Conservation (phyloP, 2,888 invertebrate species). For the Prosopocoilus inquinatus region DNA sequence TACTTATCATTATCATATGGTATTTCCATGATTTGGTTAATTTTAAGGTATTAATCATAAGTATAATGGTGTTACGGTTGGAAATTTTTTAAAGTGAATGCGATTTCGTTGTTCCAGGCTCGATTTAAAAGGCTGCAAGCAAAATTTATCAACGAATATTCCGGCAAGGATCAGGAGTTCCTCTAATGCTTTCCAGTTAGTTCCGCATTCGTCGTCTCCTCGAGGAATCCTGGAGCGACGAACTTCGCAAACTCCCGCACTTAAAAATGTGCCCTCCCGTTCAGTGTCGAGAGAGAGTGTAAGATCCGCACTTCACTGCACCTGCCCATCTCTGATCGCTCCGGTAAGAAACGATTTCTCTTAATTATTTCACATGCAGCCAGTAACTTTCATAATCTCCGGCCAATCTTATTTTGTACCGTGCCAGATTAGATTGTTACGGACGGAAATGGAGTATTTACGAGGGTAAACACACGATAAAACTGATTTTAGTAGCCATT, state of each 20-base stretch:
- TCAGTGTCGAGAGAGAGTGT: conserved; percentile 83
- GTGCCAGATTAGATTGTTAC: too few relatives aligned
- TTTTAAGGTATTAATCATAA: too few relatives aligned
- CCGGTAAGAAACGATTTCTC: conserved; percentile 42
- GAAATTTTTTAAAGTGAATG: too few relatives aligned
- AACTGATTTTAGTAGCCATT: too few relatives aligned
- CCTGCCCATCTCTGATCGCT: conserved; percentile 57
- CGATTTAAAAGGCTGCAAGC: conserved; percentile 52
- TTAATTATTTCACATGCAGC: too few relatives aligned
- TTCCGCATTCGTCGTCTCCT: conserved; percentile 61
- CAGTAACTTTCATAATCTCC: too few relatives aligned
- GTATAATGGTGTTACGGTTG: too few relatives aligned
- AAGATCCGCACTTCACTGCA: conserved; percentile 68
- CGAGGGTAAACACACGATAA: too few relatives aligned
- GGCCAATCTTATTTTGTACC: too few relatives aligned
- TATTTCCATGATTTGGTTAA: too few relatives aligned
- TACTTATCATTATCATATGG: too few relatives aligned
- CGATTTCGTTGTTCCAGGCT: conserved; percentile 38
- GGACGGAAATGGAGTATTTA: too few relatives aligned
- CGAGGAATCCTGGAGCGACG: conserved; percentile 66
- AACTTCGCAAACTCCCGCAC: conserved; percentile 77
- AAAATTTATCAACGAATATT: conserved; percentile 47
- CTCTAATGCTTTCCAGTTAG: conserved; percentile 64
- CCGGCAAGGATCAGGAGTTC: conserved; percentile 59
- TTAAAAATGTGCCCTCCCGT: conserved; percentile 74